Base-by-base conservation (phyloP, 1,140 invertebrate genomes). In the Cyrtorhinus lividipennis region DNA sequence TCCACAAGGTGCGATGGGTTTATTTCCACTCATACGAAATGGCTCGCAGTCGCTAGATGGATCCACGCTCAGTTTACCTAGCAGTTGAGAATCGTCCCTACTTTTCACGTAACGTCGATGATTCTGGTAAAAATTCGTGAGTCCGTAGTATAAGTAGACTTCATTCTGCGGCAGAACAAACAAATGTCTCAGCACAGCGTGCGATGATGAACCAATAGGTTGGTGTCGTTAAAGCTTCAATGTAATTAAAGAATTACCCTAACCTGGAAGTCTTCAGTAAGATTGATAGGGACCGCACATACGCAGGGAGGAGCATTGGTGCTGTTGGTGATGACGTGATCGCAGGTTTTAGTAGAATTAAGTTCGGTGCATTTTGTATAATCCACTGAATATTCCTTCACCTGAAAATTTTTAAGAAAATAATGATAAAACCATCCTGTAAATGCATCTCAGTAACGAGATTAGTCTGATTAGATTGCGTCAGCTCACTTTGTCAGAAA, bases 101-200 rank as follows among this genome's bases (percentile, higher is more conserved):
- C 95, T 98, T 73, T 97, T 97, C 0, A 99, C 95, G 79, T 98
- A 99, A 63, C 95, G 83, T 30, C 96, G 82, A 77, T 99, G 96
- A 73, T 99, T 99, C 75, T 99, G 96, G 73, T 98, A 99, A 73
- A 92, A 99, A 73, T 99, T 99, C 26, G 87, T 92, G 26, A 99
- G 73, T 8, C 92, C 94, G 78, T 99, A 99, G 73, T 99, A 99
- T 79, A 99, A 88, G 69, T 88, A 99, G 0, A 99, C 94, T 70
- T 88, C 85, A 1, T 86, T 85, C 80, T 90, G 44, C 27, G 5
- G 22, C 26, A n/a, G n/a, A 56, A 18, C 12, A 53, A n/a, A n/a
- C n/a, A n/a, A n/a, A n/a, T n/a, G n/a, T n/a, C n/a, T n/a, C n/a
- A n/a, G n/a, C n/a, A n/a, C n/a, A n/a, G n/a, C n/a, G n/a, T n/a